phyloP scores from a whole-genome alignment of 2,113 vertebrate genomes.

The Alosa alosa region DNA sequence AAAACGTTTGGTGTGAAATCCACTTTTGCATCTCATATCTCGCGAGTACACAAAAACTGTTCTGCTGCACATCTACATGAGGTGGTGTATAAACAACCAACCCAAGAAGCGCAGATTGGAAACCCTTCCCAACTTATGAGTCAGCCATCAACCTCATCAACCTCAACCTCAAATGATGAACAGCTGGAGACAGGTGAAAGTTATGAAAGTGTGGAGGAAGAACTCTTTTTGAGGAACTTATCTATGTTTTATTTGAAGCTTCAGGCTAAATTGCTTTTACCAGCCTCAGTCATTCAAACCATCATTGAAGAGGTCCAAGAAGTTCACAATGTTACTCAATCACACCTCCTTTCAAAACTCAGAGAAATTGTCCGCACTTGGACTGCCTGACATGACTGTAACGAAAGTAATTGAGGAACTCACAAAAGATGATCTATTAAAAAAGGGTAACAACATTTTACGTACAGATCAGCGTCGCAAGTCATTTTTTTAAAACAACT shows the following conservation, averaged over 20 bases:
- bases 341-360: background rate
- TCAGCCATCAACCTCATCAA: background rate
- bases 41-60: background rate
- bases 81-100: background rate
- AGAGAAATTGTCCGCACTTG: background rate
- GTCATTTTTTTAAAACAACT: background rate
- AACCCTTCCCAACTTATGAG: background rate
- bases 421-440: background rate
- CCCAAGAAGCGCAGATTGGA: background rate
- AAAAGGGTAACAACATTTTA: background rate
- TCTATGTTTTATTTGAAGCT: background rate
- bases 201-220: background rate
- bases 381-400: background rate
- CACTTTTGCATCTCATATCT: background rate
- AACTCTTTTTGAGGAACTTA: background rate
- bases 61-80: background rate
- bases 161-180: background rate
- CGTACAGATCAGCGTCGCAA: no score
- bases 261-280: conserved; percentile 8
- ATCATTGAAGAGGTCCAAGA: conserved; percentile 9
- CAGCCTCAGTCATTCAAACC: background rate
- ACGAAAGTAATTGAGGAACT: background rate
- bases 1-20: background rate
- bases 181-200: background rate
- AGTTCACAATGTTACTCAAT: background rate